phyloP scores from a whole-genome alignment of 2,888 invertebrate genomes.

The Julus scandinavius region DNA sequence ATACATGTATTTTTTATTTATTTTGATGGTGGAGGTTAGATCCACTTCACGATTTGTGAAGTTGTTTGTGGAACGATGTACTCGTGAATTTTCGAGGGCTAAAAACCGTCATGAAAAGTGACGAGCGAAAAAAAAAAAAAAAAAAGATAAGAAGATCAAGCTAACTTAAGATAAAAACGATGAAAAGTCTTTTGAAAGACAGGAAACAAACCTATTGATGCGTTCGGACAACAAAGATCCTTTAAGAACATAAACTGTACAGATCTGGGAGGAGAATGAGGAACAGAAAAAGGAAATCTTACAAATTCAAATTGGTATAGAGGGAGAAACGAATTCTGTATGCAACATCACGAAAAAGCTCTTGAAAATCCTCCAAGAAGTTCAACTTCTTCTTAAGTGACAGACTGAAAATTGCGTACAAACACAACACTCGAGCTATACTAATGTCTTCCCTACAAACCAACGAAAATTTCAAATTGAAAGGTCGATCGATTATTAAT shows the following conservation, averaged over 20 bases:
- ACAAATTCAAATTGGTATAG: conserved; percentile 15
- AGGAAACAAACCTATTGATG: conserved; percentile 28
- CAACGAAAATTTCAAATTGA: not conserved
- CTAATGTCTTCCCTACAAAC: not conserved
- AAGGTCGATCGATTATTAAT: not conserved
- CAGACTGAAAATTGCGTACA: not conserved
- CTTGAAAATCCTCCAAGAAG: not conserved
- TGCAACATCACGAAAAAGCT: not conserved
- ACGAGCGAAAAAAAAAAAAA: too few species aligned
- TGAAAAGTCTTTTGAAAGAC: conserved; percentile 38
- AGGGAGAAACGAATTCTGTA: not conserved
- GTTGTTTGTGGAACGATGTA: conserved; percentile 20
- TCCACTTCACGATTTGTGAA: conserved; percentile 39
- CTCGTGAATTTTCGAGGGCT: not conserved
- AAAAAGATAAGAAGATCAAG: conserved; percentile 42
- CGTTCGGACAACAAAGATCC: conserved; percentile 16
- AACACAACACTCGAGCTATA: not conserved
- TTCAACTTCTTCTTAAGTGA: conserved; percentile 27
- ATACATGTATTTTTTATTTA: not conserved
- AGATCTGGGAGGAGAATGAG: not conserved
- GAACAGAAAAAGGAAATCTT: conserved; percentile 8
- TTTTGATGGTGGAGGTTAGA: conserved; percentile 2
- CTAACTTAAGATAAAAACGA: conserved; percentile 34
- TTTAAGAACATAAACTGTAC: conserved; percentile 31
- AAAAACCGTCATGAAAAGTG: not conserved